Evolutionary conservation across 1,140 invertebrate genomes (phyloP), one percentile per base, ranked within the genome.

Genomic region (Bradynema listronoti): DNA sequence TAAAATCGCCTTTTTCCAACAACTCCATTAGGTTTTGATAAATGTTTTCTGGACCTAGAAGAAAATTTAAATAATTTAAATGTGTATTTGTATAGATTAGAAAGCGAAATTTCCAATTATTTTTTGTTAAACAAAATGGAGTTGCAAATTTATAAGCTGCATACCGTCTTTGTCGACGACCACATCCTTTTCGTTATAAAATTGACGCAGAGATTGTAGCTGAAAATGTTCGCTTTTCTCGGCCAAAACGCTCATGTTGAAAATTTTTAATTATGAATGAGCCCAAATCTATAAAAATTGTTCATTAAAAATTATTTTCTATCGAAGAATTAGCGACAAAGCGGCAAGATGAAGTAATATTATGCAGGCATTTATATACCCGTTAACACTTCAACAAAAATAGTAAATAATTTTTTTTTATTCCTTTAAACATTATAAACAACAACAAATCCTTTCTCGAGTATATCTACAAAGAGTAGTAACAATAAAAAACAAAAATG

Each of bases 181-280:
- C 14, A 65, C 54, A 2, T 57, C 64, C 24, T 61, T 54, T 30
- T 68, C 63, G 29, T 14, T 61, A 6, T 61, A 61, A 24, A 19
- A 64, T 3, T 64, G n/a, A 30, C 64, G 62, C 56, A 66, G 43
- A 60, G 59, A 25, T 16, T 60, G 29, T 14, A 60, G 32, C 24
- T 65, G 61, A 9, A 30, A 33, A 6, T 64, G 42, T 34, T 64
- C 58, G n/a, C 39, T 39, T 56, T n/a, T 22, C n/a, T 55, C 52
- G 43, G 33, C 52, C 52, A 55, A 54, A 3, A 50, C 47, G 4
- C 47, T 24, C 16, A 50, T 50, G 16, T 50, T 50, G 16, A 4
- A 3, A 50, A 50, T 50, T 4, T 30, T 32, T 50, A 24, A 50
- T n/a, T n/a, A n/a, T n/a, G n/a, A n/a, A n/a, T n/a, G n/a, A n/a